phyloP scores from a whole-genome alignment of 2,797 vertebrate species.

The Cossypha niveicapilla region DNA sequence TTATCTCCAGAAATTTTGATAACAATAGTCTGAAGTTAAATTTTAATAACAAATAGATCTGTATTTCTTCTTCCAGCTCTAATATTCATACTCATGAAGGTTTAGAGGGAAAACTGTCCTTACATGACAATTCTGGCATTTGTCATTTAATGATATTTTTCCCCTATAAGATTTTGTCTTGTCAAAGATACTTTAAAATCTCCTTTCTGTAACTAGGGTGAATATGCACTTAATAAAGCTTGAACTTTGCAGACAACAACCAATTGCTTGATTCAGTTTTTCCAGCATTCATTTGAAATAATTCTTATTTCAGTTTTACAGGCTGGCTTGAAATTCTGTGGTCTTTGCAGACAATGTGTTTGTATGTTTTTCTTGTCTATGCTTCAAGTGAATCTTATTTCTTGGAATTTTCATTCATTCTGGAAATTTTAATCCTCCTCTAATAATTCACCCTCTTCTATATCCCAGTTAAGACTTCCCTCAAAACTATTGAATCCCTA shows the following conservation, averaged over 20 bases:
- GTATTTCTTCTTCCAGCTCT: not conserved
- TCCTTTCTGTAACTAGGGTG: not conserved
- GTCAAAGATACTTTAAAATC: not conserved
- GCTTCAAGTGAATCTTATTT: not conserved
- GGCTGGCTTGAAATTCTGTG: not conserved
- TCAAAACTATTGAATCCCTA: not conserved
- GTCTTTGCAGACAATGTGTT: not conserved
- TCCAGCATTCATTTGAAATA: not conserved
- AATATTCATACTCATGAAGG: not conserved
- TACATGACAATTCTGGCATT: not conserved
- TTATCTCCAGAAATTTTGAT: not conserved
- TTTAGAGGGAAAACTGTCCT: not conserved
- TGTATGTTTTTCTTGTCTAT: not conserved
- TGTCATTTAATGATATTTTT: not conserved
- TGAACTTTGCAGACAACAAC: not conserved
- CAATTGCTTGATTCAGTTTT: not conserved
- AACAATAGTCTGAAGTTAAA: not conserved
- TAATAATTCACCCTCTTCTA: not conserved
- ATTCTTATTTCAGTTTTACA: constrained; percentile 5
- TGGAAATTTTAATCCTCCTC: not conserved
- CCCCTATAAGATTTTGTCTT: not conserved
- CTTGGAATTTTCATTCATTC: constrained; percentile 3
- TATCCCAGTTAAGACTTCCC: not conserved
- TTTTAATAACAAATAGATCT: not conserved
- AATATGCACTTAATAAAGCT: not conserved